Evolutionary conservation across 2,113 vertebrate species (phyloP), one percentile per base, ranked within the genome.

Genomic region (Syngnathoides biaculeatus): DNA sequence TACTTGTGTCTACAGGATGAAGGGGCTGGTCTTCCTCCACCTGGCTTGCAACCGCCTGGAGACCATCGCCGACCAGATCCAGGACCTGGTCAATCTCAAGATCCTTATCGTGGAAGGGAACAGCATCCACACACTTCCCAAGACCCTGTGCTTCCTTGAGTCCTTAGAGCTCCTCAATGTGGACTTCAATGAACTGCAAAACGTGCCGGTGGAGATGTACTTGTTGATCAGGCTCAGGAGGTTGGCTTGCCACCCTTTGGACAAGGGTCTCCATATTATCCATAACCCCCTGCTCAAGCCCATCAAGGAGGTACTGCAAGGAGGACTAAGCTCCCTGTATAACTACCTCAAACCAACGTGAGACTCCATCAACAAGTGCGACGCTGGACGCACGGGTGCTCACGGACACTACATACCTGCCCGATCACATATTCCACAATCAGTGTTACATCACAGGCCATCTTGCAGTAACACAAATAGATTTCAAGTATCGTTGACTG

Each of bases 41-140:
- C 81, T 98, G 26, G 96, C 95, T 50, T 93, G 92, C 82, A 99
- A 98, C 60, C 92, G 88, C 12, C 90, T 99, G 74, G 95, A 97
- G 81, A 95, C 89, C 55, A 93, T 99, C 0, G 94, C 95, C 0
- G 97, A 99, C 69, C 95, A 95, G 53, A 92, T 98, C 81, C 93
- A 96, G 82, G 90, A 94, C 26, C 87, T 99, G 82, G 90, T 89
- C 47, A 86, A 92, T 48, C 82, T 99, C 38, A 94, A 95, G 82
- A 97, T 97, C 73, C 92, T 99, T 26, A 98, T 98, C 0, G 84
- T 93, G 0, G 97, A 98, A 82, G 92, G 90, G 8, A 99, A 98
- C 82, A 91, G 79, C 1, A 93, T 98, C 39, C 94, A 93, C 69
- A 86, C 81, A 0, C 86, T 99, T 72, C 96, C 96, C 0, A 92